Base-by-base conservation (phyloP, 2,888 invertebrate species). In the Aquatica leii region DNA sequence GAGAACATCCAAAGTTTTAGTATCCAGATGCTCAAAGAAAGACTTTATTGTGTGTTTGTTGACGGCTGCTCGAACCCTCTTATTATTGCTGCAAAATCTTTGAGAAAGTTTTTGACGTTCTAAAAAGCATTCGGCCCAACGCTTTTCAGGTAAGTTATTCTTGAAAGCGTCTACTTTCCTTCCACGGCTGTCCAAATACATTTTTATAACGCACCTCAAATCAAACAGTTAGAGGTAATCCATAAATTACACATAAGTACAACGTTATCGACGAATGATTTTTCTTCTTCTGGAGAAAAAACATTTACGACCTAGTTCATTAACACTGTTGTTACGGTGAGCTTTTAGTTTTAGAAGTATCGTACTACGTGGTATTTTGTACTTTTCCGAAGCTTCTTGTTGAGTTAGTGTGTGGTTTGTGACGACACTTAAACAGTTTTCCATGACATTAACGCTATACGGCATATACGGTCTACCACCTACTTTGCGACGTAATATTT, bases 111-210 rank as follows among this genome's bases (percentile, higher is more conserved):
- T 31, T 4, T 31, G 31, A 9, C 31, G 5, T 9, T 31, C 9
- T 9, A 31, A 31, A 9, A 31, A 31, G 50, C 50, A 6, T 50
- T 50, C 50, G 1, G 50, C 50, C 50, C 50, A 50, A 50, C 34
- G 50, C 14, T 34, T 31, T 50, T 17, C 34, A 31, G 50, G 50
- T n/a, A 50, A 50, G 34, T 50, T n/a, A n/a, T n/a, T n/a, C n/a
- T n/a, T n/a, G n/a, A n/a, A n/a, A n/a, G n/a, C n/a, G n/a, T n/a
- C n/a, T 50, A 31, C 31, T 31, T 31, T 31, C 4, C 31, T 4
- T 4, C 9, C 31, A 4, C 9, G 31, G 31, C 31, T 31, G 31
- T 9, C 31, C 31, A 31, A 31, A 31, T 31, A 31, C 4, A 31
- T 31, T 31, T 31, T 31, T 6, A 31, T 9, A 31, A 31, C 9